Evolutionary conservation across 2,113 vertebrate genomes (phyloP).

Genomic region (Barbus barbus): DNA sequence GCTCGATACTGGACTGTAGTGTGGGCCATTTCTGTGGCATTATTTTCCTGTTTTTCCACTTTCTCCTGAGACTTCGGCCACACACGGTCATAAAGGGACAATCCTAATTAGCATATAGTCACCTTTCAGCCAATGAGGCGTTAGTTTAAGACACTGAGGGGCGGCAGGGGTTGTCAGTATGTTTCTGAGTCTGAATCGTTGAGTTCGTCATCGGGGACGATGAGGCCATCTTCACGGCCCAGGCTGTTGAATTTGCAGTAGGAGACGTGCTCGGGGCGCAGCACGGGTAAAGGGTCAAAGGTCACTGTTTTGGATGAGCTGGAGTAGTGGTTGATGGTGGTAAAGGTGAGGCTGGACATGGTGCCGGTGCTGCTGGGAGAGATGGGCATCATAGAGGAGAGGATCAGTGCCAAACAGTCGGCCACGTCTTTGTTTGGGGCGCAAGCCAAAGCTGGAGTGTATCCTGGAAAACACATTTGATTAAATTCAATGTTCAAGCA

Average conservation of each 20-base stretch:
- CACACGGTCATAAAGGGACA: background rate
- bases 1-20: conserved; percentile 27
- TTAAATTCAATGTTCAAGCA: background rate
- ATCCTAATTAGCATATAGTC: background rate
- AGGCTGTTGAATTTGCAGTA: conserved; percentile 97
- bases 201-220: conserved; percentile 73
- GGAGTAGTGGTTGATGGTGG: conserved; percentile 94
- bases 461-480: conserved; percentile 74
- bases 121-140: conserved; percentile 41
- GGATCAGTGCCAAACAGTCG: conserved; percentile 95
- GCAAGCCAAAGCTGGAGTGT: conserved; percentile 96
- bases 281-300: conserved; percentile 88
- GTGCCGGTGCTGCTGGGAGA: conserved; percentile 83
- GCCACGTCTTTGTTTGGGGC: conserved; percentile 98
- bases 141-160: conserved; percentile 64
- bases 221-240: conserved; percentile 77
- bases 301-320: conserved; percentile 94
- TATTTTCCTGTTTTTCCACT: background rate
- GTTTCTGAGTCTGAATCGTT: conserved; percentile 99
- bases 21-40: background rate
- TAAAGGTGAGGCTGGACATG: conserved; percentile 86
- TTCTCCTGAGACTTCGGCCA: conserved; percentile 53
- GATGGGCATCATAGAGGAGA: conserved; percentile 99
- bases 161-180: conserved; percentile 81
- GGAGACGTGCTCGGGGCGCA: conserved; percentile 87